phyloP scores from a whole-genome alignment of 2,113 vertebrate species.

The Colius striatus region DNA sequence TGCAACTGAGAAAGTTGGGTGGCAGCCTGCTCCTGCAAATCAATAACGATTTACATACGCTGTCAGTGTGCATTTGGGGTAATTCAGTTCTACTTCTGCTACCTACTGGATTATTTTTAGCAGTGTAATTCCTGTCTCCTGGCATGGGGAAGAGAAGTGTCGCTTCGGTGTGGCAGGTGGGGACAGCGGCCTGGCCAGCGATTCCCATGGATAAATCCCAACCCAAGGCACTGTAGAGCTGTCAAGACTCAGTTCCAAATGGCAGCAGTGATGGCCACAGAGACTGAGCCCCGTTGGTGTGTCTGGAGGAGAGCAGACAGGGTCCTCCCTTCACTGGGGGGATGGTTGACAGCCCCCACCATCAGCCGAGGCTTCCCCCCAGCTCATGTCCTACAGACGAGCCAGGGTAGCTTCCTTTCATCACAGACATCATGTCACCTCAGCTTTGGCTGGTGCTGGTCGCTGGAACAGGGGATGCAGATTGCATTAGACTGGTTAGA shows the following conservation, averaged over 20 bases:
- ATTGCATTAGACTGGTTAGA: neutral
- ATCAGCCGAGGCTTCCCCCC: accelerated
- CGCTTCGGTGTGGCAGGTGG: neutral
- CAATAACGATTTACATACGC: neutral
- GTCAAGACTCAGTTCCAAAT: neutral
- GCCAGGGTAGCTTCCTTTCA: accelerated
- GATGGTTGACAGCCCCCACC: accelerated
- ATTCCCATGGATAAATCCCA: neutral
- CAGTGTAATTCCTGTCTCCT: neutral
- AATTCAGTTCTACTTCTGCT: neutral
- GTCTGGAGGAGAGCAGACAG: no score
- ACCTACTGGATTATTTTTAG: neutral
- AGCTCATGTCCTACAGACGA: neutral
- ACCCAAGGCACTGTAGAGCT: neutral
- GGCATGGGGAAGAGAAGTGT: neutral
- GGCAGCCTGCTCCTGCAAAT: neutral
- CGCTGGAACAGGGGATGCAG: neutral
- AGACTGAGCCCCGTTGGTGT: no score
- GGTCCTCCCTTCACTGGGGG: no score
- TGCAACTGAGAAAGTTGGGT: neutral
- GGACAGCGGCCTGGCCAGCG: neutral
- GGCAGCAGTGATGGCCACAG: neutral
- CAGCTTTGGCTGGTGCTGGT: neutral
- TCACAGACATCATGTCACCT: accelerated
- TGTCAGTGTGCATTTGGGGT: neutral